These are phyloP conservation scores for Poeciliopsis turneri DNA, from an alignment of 2,797 vertebrate species.

Conservation along the genomic window DNA sequence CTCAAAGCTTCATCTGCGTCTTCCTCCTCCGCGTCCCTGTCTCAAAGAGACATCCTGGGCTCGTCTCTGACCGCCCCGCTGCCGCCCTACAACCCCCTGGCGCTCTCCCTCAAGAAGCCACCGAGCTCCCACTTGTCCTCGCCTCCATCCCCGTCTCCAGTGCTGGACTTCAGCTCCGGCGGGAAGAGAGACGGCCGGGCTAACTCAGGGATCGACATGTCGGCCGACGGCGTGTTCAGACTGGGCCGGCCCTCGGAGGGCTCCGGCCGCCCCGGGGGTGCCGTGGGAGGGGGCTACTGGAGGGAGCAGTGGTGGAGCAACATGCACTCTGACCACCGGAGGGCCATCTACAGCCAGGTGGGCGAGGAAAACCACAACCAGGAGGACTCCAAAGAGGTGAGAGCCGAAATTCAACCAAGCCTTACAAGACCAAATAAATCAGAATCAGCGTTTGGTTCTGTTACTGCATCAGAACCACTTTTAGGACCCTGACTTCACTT, in stretches of 20 bases:
- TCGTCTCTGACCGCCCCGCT: constrained; percentile 78
- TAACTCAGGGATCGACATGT: constrained; percentile 80
- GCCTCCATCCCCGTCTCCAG: constrained; percentile 81
- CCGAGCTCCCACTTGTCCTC: constrained; percentile 75
- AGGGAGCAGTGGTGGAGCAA: constrained; percentile 95
- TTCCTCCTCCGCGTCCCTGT: constrained; percentile 81
- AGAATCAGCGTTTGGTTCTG: too few relatives aligned
- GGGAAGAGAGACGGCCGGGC: constrained; percentile 88
- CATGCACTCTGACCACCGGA: constrained; percentile 86
- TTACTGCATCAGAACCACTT: too few relatives aligned
- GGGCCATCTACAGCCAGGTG: constrained; percentile 72
- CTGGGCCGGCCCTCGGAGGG: constrained; percentile 75
- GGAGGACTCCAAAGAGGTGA: constrained; percentile 82
- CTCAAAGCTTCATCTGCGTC: constrained; percentile 89
- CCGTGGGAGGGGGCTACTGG: constrained; percentile 86
- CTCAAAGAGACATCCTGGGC: constrained; percentile 80
- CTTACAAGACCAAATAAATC: too few relatives aligned
- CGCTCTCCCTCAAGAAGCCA: constrained; percentile 93
- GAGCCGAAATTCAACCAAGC: neutral
- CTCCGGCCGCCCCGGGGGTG: constrained; percentile 65
- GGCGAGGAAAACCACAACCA: constrained; percentile 84
- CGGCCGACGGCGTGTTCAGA: constrained; percentile 83
- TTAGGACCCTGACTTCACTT: too few relatives aligned
- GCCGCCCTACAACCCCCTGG: constrained; percentile 88
- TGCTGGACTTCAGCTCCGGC: constrained; percentile 85